Evolutionary conservation across 64 coral and sea anemone species (phyloP), one percentile per base, ranked within the genome.

Genomic region (Platygyra sinensis): DNA sequence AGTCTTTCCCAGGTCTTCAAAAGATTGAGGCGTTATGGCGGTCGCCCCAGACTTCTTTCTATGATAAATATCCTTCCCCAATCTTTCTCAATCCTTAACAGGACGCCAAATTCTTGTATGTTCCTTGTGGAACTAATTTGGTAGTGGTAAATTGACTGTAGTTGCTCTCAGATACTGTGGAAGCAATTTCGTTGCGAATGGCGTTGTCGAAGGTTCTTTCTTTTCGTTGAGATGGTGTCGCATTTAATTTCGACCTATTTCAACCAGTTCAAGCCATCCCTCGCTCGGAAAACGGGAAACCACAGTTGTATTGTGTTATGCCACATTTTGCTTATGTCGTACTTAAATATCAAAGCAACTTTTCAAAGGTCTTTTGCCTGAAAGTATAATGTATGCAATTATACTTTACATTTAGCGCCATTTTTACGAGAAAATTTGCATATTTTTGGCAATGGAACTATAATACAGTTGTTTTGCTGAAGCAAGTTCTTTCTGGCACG

Each of bases 11-110:
- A 97, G 95, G 95, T 97, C 93, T 92, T 85, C 81, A 85, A 85
- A 85, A 72, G 75, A 94, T 22, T 94, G 74, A 51, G 74, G 72
- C 60, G 22, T 80, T 87, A 94, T 94, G 49, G 80, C 86, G 51
- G 87, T 97, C 91, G 95, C 76, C 95, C 95, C 95, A 97, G 92
- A 97, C 95, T 92, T 97, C 95, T 97, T 17, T 92, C 72, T 85
- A 83, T 13, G 80, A 77, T 64, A 83, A 89, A 83, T 62, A 85
- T 71, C 81, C 63, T 85, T 85, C 38, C 81, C 81, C 81, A 85
- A 85, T 85, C 81, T 85, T 85, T 62, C 76, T 79, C 76, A 79
- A 55, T 31, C 78, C 38, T 12, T 36, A 28, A 17, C 4, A 15
- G n/a, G 20, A 69, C 10, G 65, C 10, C 22, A 27, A 28, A 22